Percentiles rank a stretch among this genome's conserved stretches.
phyloP scores from a whole-genome alignment of 2,113 vertebrate species.

The Phalacrocorax aristotelis region DNA sequence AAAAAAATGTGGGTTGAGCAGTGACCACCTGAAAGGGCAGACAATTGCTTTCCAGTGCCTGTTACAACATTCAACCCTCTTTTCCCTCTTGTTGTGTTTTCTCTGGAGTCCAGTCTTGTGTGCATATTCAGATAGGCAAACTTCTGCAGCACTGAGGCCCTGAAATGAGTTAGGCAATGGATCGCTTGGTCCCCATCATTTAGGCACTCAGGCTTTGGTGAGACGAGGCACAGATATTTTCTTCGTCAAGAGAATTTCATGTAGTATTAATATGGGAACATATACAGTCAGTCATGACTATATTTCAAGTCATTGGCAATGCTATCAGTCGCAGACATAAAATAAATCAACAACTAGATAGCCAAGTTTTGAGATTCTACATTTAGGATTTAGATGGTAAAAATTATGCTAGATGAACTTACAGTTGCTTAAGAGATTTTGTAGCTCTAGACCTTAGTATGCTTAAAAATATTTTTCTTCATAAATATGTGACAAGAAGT shows the following conservation, averaged over 20 bases:
- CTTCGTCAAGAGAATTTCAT: background rate
- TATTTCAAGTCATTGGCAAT: background rate
- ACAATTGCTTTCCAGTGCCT: background rate
- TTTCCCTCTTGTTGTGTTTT: background rate
- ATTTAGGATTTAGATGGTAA: background rate
- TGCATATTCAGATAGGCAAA: background rate
- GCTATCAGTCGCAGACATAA: background rate
- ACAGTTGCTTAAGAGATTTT: background rate
- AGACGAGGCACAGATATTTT: background rate
- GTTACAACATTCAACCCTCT: fast-evolving
- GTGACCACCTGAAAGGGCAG: background rate
- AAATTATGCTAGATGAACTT: background rate
- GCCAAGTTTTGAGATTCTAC: background rate
- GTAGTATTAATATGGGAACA: background rate
- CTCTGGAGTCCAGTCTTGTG: background rate
- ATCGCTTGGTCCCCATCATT: background rate
- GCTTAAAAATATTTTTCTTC: background rate
- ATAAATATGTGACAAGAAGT: background rate
- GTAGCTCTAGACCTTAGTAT: background rate
- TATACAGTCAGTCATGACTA: background rate
- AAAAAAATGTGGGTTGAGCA: background rate
- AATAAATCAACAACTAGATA: background rate
- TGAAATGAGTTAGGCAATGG: background rate
- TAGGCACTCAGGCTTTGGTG: background rate
- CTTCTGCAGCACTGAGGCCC: background rate